Evolutionary conservation across 2,888 invertebrate species (phyloP), one percentile per base, ranked within the genome.

Genomic region (Hyalella azteca): DNA sequence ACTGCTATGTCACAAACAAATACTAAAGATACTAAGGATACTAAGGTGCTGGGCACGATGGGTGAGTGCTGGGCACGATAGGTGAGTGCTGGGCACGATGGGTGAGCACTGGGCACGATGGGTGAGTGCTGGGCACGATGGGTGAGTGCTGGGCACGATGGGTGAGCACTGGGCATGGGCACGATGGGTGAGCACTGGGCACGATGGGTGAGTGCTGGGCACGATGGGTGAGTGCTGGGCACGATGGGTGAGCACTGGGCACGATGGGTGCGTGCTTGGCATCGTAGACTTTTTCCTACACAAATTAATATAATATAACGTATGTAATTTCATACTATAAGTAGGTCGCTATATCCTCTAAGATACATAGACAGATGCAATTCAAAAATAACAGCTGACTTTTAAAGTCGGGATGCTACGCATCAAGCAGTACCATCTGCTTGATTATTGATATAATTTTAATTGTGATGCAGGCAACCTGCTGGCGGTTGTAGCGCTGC

Each of bases 401-500:
- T 22, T 49, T 15, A 59, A 59, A 29, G 26, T 2, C 3, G 22
- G 59, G 19, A 3, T 29, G 26, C 59, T 22, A 15, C 1, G 26
- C 1, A 1, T 22, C 59, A 22, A 1, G 1, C 15, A 49, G 49
- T n/a, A 5, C 0, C 4, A 54, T 4, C 4, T 54, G 29, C 26
- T 11, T 29, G 22, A 3, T 3, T 26, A 2, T 54, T 26, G 22
- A 4, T 2, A 54, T n/a, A 49, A 3, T 45, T 1, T 3, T 11
- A 45, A 45, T 15, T 49, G 19, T 36, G 3, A 9, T 39, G 19
- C 75, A 75, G 75, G 75, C 22, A 75, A 75, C 40, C n/a, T 75
- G 19, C 40, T 75, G 15, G 75, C 75, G 26, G 75, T 75, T 7
- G 45, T 75, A n/a, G 40, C 75, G 22, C 22, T 75, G 26, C 75